Percentiles rank a stretch among this genome's conserved stretches.
Conservation (phyloP, 1,140 invertebrate species). For the Cotesia chilonis region DNA sequence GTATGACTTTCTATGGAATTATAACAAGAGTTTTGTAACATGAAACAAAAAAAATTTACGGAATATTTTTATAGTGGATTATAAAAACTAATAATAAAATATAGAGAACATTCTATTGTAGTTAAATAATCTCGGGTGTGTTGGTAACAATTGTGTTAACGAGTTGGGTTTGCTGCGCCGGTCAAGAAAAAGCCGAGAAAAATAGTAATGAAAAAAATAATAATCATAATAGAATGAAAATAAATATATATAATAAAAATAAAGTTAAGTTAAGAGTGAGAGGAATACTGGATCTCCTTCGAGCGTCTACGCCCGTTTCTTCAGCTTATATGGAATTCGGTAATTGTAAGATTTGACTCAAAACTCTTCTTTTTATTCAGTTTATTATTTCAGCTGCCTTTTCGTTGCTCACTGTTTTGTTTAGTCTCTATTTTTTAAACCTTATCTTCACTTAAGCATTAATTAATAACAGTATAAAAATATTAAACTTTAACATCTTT, state of each 20-base stretch:
- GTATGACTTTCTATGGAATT: constrained; percentile 28
- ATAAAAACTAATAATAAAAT: constrained; percentile 8
- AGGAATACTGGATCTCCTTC: constrained; percentile 19
- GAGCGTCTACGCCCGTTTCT: constrained; percentile 10
- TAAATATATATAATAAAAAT: no score
- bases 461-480: no score
- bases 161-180: neutral
- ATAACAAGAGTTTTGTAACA: constrained; percentile 19
- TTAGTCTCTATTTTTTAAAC: neutral
- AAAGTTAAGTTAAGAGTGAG: constrained; percentile 10
- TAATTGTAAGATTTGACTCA: constrained; percentile 17
- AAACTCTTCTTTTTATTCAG: neutral
- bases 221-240: no score
- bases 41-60: constrained; percentile 8
- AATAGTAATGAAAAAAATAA: constrained; percentile 1
- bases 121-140: no score
- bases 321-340: constrained; percentile 13
- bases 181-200: constrained; percentile 12
- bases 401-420: neutral
- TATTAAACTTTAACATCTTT: no score
- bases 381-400: neutral
- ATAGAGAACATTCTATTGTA: neutral
- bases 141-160: constrained; percentile 14
- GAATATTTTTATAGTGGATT: constrained; percentile 7
- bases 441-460: neutral